Evolutionary conservation across 2,888 invertebrate genomes (phyloP).

Genomic region (Watsonalla binaria): DNA sequence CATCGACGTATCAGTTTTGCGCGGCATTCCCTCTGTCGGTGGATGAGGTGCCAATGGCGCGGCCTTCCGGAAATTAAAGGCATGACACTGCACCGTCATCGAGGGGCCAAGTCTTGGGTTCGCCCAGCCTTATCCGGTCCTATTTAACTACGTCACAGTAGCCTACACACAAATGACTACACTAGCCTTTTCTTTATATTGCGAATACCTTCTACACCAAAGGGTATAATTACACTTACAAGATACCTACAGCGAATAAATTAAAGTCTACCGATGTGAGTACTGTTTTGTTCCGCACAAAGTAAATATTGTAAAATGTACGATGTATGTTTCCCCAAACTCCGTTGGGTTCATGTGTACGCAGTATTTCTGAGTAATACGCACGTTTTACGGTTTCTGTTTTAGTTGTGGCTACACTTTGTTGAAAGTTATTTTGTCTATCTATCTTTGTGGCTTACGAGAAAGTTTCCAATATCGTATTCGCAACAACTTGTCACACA

Average conservation of each 20-base stretch:
- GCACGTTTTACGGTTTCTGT: neutral
- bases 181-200: neutral
- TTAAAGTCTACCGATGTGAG: neutral
- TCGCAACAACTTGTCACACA: too few species aligned
- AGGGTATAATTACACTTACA: neutral
- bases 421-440: too few species aligned
- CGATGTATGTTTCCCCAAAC: neutral
- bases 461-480: too few species aligned
- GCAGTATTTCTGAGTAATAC: neutral
- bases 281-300: neutral
- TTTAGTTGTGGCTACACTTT: neutral
- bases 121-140: constrained; percentile 11
- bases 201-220: neutral
- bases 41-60: constrained; percentile 11
- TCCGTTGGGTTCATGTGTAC: too few species aligned
- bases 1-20: neutral
- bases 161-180: neutral
- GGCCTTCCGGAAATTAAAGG: constrained; percentile 46
- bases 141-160: constrained; percentile 4
- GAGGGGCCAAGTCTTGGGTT: neutral
- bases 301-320: neutral
- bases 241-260: neutral
- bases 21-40: neutral
- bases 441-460: too few species aligned
- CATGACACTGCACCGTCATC: constrained; percentile 39